Base-by-base conservation (phyloP, 2,113 vertebrate species). In the Gobiocypris rarus region DNA sequence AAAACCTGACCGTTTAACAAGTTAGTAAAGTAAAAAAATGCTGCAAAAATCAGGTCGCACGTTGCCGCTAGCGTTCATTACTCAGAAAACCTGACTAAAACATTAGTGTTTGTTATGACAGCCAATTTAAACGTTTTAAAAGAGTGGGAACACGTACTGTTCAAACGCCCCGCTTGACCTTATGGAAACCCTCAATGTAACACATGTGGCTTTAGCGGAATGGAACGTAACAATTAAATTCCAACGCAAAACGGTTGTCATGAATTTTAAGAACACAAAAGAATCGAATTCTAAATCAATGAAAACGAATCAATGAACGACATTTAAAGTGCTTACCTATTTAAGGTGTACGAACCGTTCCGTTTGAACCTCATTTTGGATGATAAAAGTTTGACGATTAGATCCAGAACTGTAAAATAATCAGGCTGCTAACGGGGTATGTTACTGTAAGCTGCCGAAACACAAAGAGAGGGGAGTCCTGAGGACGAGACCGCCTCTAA, bases 261-360 rank as follows among this genome's bases (percentile, higher is more conserved):
- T 22, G 56, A 58, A 22, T 45, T 3, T 48, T 6, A 28, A 19
- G 50, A 61, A n/a, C 17, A 65, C 75, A 22, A 15, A 59, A 24
- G 5, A 24, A 22, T 26, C 9, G 5, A 45, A 31, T 63, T 50
- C 34, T 2, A 17, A 2, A 31, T 31, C 34, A n/a, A n/a, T n/a
- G n/a, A n/a, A n/a, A n/a, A n/a, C 31, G 22, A 59, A 38, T 24
- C 34, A 63, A 28, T 10, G 38, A 26, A 63, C 28, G 22, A 41
- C 22, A 28, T 84, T 38, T 34, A 43, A 70, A 54, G 22, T 69
- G 26, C 93, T 91, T 93, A 95, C 94, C 93, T 91, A 8, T 93
- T 92, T 86, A 94, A 87, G 0, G 91, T 94, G 84, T 92, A 94
- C 22, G 93, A 95, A 70, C 93, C 91, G 85, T 92, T 94, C 88